Base-by-base conservation (phyloP, 2,888 invertebrate species). In the Buathra laborator region DNA sequence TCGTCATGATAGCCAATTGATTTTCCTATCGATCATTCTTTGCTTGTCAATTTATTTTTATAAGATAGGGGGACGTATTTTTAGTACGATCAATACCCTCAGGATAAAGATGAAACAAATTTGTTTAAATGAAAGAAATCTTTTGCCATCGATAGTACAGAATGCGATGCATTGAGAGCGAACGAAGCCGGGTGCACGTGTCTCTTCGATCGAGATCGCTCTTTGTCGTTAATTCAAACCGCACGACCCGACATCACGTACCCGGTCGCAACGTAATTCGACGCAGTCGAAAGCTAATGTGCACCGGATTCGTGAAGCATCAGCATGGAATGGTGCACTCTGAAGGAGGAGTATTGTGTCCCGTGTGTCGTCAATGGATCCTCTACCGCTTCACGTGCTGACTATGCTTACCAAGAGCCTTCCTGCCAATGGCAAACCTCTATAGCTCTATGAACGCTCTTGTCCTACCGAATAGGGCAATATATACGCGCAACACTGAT, bases 201-300 rank as follows among this genome's bases (percentile, higher is more conserved):
- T 68, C 29, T 24, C 51, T 43, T 29, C 32, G 64, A 51, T 70
- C 43, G 19, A 43, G 51, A 75, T 75, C 24, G 24, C 67, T 48
- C 62, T 68, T 70, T 24, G 75, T 51, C 68, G 51, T 81, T 81
- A 75, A 81, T 81, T 81, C 62, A 64, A 76, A 71, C 70, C 70
- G 53, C 81, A 76, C 62, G 76, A 76, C 48, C 51, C 68, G 59
- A 70, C 51, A 43, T 51, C 48, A 62, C 68, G 75, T 62, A 68
- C 44, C 12, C 44, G 19, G 53, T 48, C 43, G 53, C 32, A 51
- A 53, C 66, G 19, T 16, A 70, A 37, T 70, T 37, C 44, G 64
- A 24, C 59, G 53, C 64, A 46, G 79, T 71, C 72, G 75, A 70
- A 59, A 48, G 62, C 75, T 66, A 62, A 75, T 56, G 62, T 62